These are phyloP conservation scores for Margarornis squamiger DNA, from an alignment of 2,797 vertebrate species.

Conservation along the genomic window DNA sequence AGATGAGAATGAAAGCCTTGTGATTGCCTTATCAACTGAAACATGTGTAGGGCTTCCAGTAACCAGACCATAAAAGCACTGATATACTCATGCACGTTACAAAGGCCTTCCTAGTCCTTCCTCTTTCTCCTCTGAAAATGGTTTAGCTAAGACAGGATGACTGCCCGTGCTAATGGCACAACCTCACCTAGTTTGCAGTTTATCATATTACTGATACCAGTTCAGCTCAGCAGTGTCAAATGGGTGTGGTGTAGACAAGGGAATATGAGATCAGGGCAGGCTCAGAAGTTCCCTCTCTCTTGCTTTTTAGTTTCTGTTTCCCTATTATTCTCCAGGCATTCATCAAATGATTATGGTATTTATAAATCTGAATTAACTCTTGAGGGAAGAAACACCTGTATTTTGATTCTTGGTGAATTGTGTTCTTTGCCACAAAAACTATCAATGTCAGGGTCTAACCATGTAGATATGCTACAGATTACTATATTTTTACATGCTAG, in stretches of 20 bases:
- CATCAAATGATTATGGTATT: not conserved
- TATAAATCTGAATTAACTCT: not conserved
- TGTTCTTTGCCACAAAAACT: not conserved
- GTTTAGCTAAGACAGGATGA: not conserved
- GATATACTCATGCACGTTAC: not conserved
- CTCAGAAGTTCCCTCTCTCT: not conserved
- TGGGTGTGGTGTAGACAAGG: not conserved
- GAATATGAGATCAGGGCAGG: not conserved
- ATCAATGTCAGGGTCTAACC: not conserved
- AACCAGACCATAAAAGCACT: conserved; percentile 21
- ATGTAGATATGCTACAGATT: not conserved
- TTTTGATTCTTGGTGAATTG: not conserved
- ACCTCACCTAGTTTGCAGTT: not conserved
- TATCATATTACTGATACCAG: not conserved
- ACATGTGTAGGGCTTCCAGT: conserved; percentile 28
- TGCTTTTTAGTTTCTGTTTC: not conserved
- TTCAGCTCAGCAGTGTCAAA: not conserved
- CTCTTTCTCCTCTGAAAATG: not conserved
- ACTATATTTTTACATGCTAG: not conserved
- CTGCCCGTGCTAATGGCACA: not conserved
- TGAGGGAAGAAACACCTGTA: not conserved
- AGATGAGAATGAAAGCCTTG: conserved; percentile 31
- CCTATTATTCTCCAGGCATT: not conserved
- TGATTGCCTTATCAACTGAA: conserved; percentile 49
- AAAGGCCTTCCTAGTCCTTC: conserved; percentile 35